Base-by-base conservation (phyloP, 2,888 invertebrate genomes). In the Drosophila barbarae region DNA sequence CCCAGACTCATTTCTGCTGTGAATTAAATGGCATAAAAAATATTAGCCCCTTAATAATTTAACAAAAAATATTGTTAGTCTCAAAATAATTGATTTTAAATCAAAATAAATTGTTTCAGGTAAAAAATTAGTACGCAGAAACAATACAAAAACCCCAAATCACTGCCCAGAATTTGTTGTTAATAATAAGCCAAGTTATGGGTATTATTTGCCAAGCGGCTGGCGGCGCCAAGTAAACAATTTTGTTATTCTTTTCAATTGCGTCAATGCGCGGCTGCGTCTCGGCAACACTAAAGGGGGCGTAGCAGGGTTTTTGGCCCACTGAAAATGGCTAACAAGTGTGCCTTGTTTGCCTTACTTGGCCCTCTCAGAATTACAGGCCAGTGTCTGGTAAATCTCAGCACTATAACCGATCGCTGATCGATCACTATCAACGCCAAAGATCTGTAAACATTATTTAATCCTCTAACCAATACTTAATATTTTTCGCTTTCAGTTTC, bases 401-500 rank as follows among this genome's bases (percentile, higher is more conserved):
- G 35, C 23, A 5, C 18, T 18, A 32, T 36, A 64, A 36, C 34
- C 32, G 32, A 47, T 39, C 38, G 38, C 59, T 26, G 58, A 63
- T 64, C 39, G 12, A 65, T 65, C 66, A 56, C 36, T 55, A 65
- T 66, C 65, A 10, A 10, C 41, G 34, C 34, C 41, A 30, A 15
- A 32, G 41, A 68, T 44, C 49, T 28, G 69, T 59, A 69, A 66
- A 59, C 52, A 68, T 38, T 53, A 68, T 49, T 34, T 23, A 9
- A 46, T 38, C 23, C 35, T 39, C 44, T 46, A 38, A 59, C 38
- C 57, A 57, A 46, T 21, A 30, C 58, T 32, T 23, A 30, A 18
- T 44, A 12, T 42, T 59, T 7, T 53, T 59, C 58, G 71, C 74
- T 76, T 81, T 77, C 79, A 30, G 42, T 79, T 79, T 83, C 70